Evolutionary conservation across 2,888 invertebrate species (phyloP).

Genomic region (Cyclophora punctaria): DNA sequence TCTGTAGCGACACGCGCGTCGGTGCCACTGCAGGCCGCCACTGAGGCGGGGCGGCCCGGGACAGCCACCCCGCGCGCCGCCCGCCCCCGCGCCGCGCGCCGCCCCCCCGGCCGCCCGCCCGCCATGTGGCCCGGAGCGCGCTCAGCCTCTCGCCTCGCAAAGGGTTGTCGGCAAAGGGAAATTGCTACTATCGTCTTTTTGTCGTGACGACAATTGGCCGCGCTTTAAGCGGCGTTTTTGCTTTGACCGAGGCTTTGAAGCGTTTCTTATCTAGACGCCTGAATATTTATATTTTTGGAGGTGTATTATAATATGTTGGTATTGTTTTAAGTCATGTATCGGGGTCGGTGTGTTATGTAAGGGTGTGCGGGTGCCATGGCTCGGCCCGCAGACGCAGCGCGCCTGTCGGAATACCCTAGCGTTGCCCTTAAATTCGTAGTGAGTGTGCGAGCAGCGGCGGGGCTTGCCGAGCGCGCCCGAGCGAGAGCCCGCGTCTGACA

Average conservation of each 20-base stretch:
- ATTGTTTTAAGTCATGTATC: constrained; percentile 29
- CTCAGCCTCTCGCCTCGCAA: constrained; percentile 53
- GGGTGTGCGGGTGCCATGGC: constrained; percentile 39
- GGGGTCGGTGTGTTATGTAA: constrained; percentile 41
- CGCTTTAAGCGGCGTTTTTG: constrained; percentile 37
- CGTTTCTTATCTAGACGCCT: constrained; percentile 13
- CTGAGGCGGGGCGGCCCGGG: constrained; percentile 73
- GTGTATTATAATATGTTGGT: constrained; percentile 14
- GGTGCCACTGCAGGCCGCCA: constrained; percentile 72
- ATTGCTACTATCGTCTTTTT: constrained; percentile 58
- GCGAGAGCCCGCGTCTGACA: constrained; percentile 40
- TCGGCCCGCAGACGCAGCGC: constrained; percentile 42
- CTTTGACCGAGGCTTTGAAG: constrained; percentile 27
- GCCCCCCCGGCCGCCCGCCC: constrained; percentile 35
- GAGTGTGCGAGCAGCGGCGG: constrained; percentile 40
- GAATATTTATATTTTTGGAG: constrained; percentile 16
- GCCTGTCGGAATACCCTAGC: constrained; percentile 54
- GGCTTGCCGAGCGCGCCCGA: constrained; percentile 48
- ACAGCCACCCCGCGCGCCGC: constrained; percentile 47
- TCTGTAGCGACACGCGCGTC: constrained; percentile 71
- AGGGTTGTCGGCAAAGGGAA: constrained; percentile 68
- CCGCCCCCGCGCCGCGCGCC: constrained; percentile 20
- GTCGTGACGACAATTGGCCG: constrained; percentile 49
- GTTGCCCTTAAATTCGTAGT: constrained; percentile 70
- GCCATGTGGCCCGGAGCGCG: constrained; percentile 59